Conservation (phyloP, 2,797 vertebrate species). For the Macropodus opercularis region DNA sequence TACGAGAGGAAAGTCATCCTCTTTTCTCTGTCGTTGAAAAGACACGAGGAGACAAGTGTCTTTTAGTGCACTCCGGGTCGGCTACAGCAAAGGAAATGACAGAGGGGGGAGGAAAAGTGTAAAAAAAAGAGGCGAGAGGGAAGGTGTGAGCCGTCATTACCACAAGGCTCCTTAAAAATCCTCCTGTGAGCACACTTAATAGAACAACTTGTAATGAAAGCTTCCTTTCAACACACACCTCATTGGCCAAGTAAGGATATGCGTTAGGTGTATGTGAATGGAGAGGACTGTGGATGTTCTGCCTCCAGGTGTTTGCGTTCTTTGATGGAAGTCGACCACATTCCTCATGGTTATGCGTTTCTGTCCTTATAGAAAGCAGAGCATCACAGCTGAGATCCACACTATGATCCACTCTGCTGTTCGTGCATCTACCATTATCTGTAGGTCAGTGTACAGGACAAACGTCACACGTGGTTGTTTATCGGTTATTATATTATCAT, state of each 20-base stretch:
- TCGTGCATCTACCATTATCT: constrained; percentile 9
- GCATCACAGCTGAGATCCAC: constrained; percentile 13
- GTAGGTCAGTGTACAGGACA: too few species aligned
- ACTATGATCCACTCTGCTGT: constrained; percentile 4
- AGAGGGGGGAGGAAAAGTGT: constrained; percentile 33
- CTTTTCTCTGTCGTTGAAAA: constrained; percentile 67
- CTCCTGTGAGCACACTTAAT: constrained; percentile 77
- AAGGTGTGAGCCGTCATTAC: constrained; percentile 72
- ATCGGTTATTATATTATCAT: not conserved
- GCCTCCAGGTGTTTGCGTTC: constrained; percentile 50
- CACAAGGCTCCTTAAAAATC: constrained; percentile 77
- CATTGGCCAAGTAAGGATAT: constrained; percentile 56
- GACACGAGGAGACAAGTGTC: constrained; percentile 73
- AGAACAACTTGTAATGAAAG: constrained; percentile 78
- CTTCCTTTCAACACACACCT: constrained; percentile 63
- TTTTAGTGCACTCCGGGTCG: constrained; percentile 72
- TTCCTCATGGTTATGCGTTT: constrained; percentile 22
- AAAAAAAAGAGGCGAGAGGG: constrained; percentile 46
- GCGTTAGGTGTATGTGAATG: constrained; percentile 62
- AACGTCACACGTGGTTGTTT: too few species aligned
- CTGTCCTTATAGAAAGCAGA: constrained; percentile 36
- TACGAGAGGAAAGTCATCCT: constrained; percentile 65
- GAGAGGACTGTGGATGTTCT: constrained; percentile 51
- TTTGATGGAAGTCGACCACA: constrained; percentile 53
- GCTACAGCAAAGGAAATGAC: constrained; percentile 39